These are phyloP conservation scores for Metacarcinus magister DNA, from an alignment of 2,888 invertebrate species.

Conservation along the genomic window DNA sequence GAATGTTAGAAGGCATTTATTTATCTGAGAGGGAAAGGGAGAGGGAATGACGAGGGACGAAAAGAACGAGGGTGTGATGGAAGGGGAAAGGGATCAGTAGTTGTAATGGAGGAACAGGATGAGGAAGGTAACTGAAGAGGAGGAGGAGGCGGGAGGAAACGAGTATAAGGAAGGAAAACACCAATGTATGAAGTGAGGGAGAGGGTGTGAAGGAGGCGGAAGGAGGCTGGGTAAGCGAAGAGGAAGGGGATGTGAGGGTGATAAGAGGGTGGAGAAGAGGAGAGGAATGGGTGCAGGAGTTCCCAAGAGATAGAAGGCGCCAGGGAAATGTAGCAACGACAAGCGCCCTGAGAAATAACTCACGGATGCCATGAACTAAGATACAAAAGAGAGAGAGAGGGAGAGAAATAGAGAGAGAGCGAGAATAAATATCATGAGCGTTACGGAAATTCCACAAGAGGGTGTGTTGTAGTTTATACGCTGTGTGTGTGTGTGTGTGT, in stretches of 20 bases:
- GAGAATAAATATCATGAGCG: background rate
- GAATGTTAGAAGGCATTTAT: background rate
- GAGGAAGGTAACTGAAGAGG: background rate
- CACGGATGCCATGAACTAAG: background rate
- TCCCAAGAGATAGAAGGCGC: background rate
- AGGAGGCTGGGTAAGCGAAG: background rate
- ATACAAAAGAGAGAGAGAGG: background rate
- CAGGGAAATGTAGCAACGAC: background rate
- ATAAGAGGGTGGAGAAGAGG: background rate
- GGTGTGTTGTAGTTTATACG: background rate
- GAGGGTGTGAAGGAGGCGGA: background rate
- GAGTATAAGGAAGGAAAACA: background rate
- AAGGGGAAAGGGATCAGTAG: background rate
- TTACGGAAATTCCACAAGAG: background rate
- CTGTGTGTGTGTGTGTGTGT: background rate
- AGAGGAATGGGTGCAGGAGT: background rate
- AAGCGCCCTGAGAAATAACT: background rate
- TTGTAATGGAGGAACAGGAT: background rate
- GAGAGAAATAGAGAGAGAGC: slow-evolving; percentile 26
- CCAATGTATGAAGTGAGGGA: background rate
- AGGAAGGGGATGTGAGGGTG: background rate
- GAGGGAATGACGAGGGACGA: background rate
- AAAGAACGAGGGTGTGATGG: slow-evolving; percentile 30
- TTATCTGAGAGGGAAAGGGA: slow-evolving; percentile 18
- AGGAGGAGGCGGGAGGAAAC: background rate